phyloP scores from a whole-genome alignment of 2,888 invertebrate genomes.

The Patella depressa region DNA sequence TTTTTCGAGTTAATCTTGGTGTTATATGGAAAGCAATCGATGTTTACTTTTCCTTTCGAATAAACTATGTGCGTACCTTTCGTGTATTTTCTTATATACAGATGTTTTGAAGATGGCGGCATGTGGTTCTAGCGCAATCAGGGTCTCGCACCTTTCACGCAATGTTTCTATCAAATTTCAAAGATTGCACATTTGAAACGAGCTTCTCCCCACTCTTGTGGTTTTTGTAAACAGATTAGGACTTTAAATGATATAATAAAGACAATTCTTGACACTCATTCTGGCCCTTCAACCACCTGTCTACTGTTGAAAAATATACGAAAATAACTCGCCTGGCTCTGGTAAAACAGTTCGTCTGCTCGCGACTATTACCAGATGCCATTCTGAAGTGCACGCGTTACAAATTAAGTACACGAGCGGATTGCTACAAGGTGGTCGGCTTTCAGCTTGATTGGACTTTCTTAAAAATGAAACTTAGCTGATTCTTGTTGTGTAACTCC shows the following conservation, averaged over 20 bases:
- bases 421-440: constrained; percentile 10
- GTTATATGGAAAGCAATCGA: too few relatives aligned
- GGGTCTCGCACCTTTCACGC: too few relatives aligned
- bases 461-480: too few relatives aligned
- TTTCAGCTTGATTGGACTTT: background rate
- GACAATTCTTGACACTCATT: background rate
- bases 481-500: too few relatives aligned
- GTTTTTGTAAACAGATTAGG: background rate
- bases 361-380: background rate
- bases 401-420: background rate
- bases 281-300: background rate
- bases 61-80: too few relatives aligned
- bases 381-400: constrained; percentile 1
- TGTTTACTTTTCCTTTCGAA: too few relatives aligned
- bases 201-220: background rate
- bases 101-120: too few relatives aligned
- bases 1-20: too few relatives aligned
- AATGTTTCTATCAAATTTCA: background rate
- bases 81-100: too few relatives aligned
- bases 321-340: constrained; percentile 8
- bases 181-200: constrained; percentile 1
- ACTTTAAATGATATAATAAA: background rate
- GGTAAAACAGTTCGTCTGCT: constrained; percentile 7
- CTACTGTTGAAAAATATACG: background rate
- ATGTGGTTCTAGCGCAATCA: too few relatives aligned